A percentile compares a stretch with the other conserved stretches of the same genome.
phyloP scores from a whole-genome alignment of 2,888 invertebrate species.

The Hyppa rectilinea region DNA sequence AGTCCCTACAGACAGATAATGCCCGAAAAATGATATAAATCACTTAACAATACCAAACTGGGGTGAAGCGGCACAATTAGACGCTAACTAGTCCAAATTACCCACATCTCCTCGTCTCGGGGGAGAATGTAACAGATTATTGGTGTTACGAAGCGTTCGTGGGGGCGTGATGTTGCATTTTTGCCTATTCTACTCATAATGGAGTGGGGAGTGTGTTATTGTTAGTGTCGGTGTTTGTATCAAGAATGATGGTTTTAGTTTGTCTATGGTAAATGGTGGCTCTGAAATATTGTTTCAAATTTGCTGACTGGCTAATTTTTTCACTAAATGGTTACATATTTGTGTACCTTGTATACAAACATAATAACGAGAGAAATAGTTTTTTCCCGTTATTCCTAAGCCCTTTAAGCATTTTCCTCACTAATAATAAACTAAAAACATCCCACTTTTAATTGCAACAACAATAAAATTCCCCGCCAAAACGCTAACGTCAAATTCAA shows the following conservation, averaged over 20 bases:
- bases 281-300: conserved; percentile 7
- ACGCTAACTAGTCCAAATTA: conserved; percentile 70
- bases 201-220: conserved; percentile 28
- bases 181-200: conserved; percentile 70
- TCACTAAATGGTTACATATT: not conserved
- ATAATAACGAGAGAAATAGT: not conserved
- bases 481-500: conserved; percentile 50
- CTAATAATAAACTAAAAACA: not conserved
- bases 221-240: not conserved
- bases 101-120: conserved; percentile 68
- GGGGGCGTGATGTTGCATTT: conserved; percentile 72
- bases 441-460: not conserved
- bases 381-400: not conserved
- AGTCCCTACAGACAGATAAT: conserved; percentile 58
- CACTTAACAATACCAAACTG: conserved; percentile 61
- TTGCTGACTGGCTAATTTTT: not conserved
- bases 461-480: conserved; percentile 28
- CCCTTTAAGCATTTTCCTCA: not conserved
- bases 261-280: conserved; percentile 3
- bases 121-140: conserved; percentile 60
- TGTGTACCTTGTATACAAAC: not conserved
- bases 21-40: conserved; percentile 62
- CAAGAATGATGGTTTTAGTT: conserved; percentile 23
- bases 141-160: conserved; percentile 65
- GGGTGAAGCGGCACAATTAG: conserved; percentile 71